These are phyloP conservation scores for Neosilurus mollespiculum DNA, from an alignment of 2,797 vertebrate species.

Conservation along the genomic window DNA sequence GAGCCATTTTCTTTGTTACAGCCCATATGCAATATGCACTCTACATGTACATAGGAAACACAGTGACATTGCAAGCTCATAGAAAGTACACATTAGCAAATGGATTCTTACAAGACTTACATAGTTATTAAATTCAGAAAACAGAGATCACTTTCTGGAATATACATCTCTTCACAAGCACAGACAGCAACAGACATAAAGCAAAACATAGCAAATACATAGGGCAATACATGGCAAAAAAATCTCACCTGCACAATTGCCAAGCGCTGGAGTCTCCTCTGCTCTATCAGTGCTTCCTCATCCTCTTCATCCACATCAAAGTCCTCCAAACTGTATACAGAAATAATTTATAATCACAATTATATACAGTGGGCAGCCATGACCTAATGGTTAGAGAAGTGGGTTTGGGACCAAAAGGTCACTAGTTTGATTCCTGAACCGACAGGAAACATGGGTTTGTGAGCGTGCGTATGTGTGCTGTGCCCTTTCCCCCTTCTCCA, in stretches of 20 bases:
- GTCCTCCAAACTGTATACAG: conserved; percentile 84
- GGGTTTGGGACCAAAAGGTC: too few species aligned
- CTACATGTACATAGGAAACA: too few species aligned
- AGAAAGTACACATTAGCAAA: too few species aligned
- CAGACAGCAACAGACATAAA: not conserved
- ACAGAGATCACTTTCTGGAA: not conserved
- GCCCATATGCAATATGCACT: too few species aligned
- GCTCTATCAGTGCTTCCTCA: conserved; percentile 95
- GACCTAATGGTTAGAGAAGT: too few species aligned
- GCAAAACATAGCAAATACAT: too few species aligned
- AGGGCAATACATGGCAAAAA: not conserved
- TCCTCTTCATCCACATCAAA: conserved; percentile 96
- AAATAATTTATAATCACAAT: conserved; percentile 7
- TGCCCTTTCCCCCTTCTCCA: too few species aligned
- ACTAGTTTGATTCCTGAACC: too few species aligned
- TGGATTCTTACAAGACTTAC: not conserved
- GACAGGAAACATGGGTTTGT: too few species aligned
- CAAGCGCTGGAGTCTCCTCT: conserved; percentile 89
- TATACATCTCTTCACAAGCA: not conserved
- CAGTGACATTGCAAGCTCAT: too few species aligned
- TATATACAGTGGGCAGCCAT: not conserved
- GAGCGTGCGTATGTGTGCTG: too few species aligned
- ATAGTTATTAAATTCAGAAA: not conserved
- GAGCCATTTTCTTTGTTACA: too few species aligned
- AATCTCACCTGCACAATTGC: conserved; percentile 90